Conservation (phyloP, 2,113 vertebrate species). For the Turdus rufiventris region DNA sequence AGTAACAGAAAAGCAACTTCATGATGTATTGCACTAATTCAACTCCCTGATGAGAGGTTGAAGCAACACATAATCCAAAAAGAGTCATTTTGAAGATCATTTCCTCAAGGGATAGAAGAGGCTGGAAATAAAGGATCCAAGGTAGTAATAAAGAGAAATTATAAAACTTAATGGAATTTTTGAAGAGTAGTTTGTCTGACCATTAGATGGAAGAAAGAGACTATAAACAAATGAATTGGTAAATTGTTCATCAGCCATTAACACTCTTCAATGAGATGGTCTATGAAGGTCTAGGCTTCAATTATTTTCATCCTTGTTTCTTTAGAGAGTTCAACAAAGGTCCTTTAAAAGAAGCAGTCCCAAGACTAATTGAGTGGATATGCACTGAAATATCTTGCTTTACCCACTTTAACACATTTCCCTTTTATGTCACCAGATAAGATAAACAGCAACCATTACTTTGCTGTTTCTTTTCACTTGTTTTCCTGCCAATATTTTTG, state of each 20-base stretch:
- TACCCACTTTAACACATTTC: not conserved
- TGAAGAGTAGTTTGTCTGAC: not conserved
- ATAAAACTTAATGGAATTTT: constrained; percentile 2
- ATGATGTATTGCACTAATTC: not conserved
- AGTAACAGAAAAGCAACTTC: not conserved
- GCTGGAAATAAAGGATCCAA: not conserved
- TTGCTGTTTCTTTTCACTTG: not conserved
- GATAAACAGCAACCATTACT: not conserved
- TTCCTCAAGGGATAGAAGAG: not conserved
- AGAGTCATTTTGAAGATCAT: not conserved
- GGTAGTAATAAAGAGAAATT: not conserved
- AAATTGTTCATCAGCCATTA: not conserved
- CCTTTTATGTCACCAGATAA: not conserved
- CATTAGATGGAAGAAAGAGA: not conserved
- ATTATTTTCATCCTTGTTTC: not conserved
- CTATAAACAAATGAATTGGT: not conserved
- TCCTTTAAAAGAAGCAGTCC: not conserved
- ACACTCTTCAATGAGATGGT: not conserved
- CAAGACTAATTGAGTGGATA: not conserved
- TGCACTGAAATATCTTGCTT: not conserved
- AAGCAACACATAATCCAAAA: not conserved
- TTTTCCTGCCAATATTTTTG: not conserved
- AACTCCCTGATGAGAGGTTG: not conserved
- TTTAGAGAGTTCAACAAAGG: not conserved
- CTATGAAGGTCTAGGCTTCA: not conserved